A percentile compares a stretch with the other conserved stretches of the same genome.
These are phyloP conservation scores for Parascotia fuliginaria DNA, from an alignment of 2,888 invertebrate species.

Conservation along the genomic window DNA sequence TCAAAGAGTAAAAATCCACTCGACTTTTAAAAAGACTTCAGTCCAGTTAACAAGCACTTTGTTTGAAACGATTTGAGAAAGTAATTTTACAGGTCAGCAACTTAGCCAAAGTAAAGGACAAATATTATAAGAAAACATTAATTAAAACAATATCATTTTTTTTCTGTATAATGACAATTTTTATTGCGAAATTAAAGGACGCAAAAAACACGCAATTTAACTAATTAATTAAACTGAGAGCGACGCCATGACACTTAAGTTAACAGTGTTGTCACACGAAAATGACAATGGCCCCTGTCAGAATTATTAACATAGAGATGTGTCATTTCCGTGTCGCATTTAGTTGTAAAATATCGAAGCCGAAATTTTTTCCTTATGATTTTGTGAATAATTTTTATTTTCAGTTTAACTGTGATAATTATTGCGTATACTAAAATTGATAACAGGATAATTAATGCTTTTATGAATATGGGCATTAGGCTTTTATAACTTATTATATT, in stretches of 20 bases:
- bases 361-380: not conserved
- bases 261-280: constrained; percentile 31
- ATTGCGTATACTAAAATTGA: no score
- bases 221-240: constrained; percentile 31
- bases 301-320: constrained; percentile 31
- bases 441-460: no score
- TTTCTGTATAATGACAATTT: constrained; percentile 6
- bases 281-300: constrained; percentile 28
- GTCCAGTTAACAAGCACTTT: not conserved
- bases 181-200: constrained; percentile 20
- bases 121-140: constrained; percentile 1
- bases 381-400: constrained; percentile 7
- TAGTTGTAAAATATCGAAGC: constrained; percentile 14
- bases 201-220: constrained; percentile 29
- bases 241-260: constrained; percentile 36
- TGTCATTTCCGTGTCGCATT: constrained; percentile 35
- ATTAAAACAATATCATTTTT: constrained; percentile 22
- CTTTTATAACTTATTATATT: no score
- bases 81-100: not conserved
- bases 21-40: no score
- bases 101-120: not conserved
- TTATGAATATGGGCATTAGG: no score
- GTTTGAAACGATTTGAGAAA: not conserved
- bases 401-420: no score
- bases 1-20: no score